phyloP scores from a whole-genome alignment of 1,140 invertebrate species.

The Drosophila guanche region DNA sequence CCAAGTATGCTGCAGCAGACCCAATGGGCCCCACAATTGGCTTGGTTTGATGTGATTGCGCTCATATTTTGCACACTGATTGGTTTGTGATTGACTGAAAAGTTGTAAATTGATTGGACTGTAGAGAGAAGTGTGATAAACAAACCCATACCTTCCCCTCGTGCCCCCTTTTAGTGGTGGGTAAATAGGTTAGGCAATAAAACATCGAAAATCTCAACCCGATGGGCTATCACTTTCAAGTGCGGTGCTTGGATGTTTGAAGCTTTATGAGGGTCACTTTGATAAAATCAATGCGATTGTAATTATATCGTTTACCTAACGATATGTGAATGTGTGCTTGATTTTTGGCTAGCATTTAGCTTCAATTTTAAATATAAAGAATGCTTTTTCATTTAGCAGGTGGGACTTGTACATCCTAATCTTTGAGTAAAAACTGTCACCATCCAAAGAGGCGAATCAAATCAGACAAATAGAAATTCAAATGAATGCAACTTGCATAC shows the following conservation, averaged over 20 bases:
- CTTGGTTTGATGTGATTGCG: constrained; percentile 71
- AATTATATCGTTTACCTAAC: too few species aligned
- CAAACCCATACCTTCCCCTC: constrained; percentile 33
- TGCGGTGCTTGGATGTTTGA: constrained; percentile 16
- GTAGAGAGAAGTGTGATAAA: constrained; percentile 51
- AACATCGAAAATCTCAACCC: constrained; percentile 27
- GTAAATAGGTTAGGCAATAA: constrained; percentile 26
- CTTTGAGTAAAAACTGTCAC: constrained; percentile 21
- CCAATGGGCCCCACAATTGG: constrained; percentile 59
- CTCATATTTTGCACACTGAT: constrained; percentile 60
- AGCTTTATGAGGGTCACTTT: background rate
- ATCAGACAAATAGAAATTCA: constrained; percentile 43
- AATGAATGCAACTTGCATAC: constrained; percentile 67
- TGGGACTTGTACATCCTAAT: constrained; percentile 18
- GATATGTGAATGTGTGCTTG: too few species aligned
- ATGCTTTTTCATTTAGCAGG: constrained; percentile 10
- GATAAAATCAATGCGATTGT: background rate
- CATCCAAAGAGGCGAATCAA: constrained; percentile 9
- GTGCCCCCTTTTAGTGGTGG: background rate
- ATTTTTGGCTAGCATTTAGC: too few species aligned
- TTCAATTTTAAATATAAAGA: background rate
- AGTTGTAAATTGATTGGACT: constrained; percentile 72
- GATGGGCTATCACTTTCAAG: constrained; percentile 8
- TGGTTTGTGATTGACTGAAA: constrained; percentile 72
- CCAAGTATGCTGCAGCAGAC: constrained; percentile 29